A percentile compares a stretch with the other conserved stretches of the same genome.
Conservation (phyloP, 2,888 invertebrate genomes). For the Trachelus tabidus region DNA sequence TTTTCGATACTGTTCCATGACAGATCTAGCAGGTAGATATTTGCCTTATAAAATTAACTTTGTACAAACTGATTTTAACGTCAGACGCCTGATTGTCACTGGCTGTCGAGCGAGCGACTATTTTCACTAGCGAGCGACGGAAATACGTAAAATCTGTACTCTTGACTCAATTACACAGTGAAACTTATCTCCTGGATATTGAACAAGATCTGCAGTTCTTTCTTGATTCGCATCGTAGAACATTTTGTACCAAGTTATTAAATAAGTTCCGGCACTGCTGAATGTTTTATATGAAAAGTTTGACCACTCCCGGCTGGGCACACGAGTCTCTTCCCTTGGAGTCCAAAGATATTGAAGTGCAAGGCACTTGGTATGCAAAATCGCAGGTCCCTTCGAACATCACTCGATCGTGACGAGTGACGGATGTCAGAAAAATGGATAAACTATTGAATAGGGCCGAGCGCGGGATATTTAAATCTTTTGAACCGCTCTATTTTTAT, state of each 20-base stretch:
- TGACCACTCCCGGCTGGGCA: constrained; percentile 5
- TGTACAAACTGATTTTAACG: background rate
- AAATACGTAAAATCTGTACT: background rate
- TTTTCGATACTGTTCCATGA: background rate
- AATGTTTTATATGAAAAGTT: constrained; percentile 27
- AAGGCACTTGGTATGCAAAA: background rate
- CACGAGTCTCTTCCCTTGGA: background rate
- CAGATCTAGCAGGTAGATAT: background rate
- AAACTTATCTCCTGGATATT: background rate
- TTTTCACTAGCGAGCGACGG: background rate
- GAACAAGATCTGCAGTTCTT: background rate
- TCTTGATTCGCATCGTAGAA: background rate
- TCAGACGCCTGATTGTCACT: background rate
- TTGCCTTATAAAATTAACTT: background rate
- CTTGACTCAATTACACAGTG: background rate
- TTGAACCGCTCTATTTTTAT: background rate
- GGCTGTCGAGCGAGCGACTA: background rate
- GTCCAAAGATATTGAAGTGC: background rate
- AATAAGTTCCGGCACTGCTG: constrained; percentile 25
- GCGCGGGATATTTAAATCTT: background rate
- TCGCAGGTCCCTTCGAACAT: background rate
- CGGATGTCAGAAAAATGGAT: background rate
- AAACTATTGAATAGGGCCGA: background rate
- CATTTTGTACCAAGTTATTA: constrained; percentile 18
- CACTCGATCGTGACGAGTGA: background rate